These are phyloP conservation scores for Hipposideros armiger DNA, from an alignment of 2,113 vertebrate genomes.

Conservation along the genomic window DNA sequence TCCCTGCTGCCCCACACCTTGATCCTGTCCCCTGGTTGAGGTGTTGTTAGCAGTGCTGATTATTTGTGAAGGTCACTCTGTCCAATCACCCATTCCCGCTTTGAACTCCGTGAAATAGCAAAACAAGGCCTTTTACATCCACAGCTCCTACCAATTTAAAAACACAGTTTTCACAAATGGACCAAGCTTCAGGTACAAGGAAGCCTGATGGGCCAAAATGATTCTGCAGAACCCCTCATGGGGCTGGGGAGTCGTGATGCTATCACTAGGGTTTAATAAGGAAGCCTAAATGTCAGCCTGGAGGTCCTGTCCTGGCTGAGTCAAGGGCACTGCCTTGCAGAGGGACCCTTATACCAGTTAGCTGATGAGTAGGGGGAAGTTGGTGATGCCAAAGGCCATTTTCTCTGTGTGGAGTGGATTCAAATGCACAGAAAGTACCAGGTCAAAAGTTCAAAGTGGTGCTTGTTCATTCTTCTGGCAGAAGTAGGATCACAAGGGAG, in stretches of 20 bases:
- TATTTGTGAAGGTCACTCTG: not conserved
- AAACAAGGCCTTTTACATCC: not conserved
- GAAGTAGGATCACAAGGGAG: slow-evolving; percentile 62
- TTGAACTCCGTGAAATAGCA: not conserved
- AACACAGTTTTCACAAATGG: slow-evolving; percentile 72
- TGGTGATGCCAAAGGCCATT: slow-evolving; percentile 81
- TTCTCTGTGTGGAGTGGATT: slow-evolving; percentile 81
- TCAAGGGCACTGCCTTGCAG: slow-evolving; percentile 74
- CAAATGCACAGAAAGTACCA: slow-evolving; percentile 72
- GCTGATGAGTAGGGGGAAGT: slow-evolving; percentile 81
- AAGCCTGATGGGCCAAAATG: slow-evolving; percentile 10
- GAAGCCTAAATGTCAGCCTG: slow-evolving; percentile 73
- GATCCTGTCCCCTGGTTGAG: not conserved
- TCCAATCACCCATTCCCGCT: not conserved
- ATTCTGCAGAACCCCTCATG: slow-evolving; percentile 72
- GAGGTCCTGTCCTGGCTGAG: slow-evolving; percentile 70
- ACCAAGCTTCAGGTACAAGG: not conserved
- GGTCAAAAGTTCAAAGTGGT: slow-evolving; percentile 74
- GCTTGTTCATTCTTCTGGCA: slow-evolving; percentile 74
- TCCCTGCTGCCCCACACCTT: rapidly evolving
- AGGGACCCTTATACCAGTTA: slow-evolving; percentile 70
- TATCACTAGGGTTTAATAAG: slow-evolving; percentile 64
- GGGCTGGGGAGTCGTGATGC: slow-evolving; percentile 58
- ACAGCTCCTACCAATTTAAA: not conserved
- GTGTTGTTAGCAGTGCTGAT: not conserved